These are phyloP conservation scores for Agapornis canus DNA, from an alignment of 2,797 vertebrate species.

Conservation along the genomic window DNA sequence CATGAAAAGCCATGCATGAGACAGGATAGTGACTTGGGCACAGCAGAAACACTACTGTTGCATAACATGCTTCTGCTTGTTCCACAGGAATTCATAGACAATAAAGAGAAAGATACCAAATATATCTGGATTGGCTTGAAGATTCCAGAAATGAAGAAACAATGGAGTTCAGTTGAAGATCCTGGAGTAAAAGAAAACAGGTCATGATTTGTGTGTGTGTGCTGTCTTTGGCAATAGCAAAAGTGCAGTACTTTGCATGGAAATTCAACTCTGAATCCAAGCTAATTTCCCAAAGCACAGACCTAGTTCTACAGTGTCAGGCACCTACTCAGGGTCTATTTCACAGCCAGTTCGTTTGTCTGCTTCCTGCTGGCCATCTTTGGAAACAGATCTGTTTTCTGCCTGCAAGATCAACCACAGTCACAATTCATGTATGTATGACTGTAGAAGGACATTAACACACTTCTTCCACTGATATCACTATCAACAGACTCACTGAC, in stretches of 20 bases:
- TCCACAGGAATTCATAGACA: slow-evolving; percentile 56
- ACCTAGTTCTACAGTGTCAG: background rate
- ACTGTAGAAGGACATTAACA: background rate
- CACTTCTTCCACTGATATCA: background rate
- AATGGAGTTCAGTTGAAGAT: background rate
- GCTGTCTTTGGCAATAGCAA: background rate
- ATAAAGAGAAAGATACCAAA: slow-evolving; percentile 30
- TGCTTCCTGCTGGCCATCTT: background rate
- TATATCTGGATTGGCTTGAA: slow-evolving; percentile 19
- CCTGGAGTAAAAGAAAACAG: background rate
- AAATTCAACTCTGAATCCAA: background rate
- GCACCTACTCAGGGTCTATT: background rate
- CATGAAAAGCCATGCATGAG: background rate
- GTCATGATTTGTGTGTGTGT: background rate
- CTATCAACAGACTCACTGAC: background rate
- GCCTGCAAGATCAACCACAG: background rate
- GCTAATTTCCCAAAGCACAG: background rate
- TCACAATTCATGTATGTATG: background rate
- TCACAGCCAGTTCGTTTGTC: background rate
- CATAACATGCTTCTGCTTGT: background rate
- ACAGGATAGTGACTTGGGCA: background rate
- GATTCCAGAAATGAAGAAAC: background rate
- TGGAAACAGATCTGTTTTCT: background rate
- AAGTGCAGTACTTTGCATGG: background rate
- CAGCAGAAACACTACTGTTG: background rate